These are phyloP conservation scores for Xyliphius kryptos DNA, from an alignment of 2,113 vertebrate species.

Conservation along the genomic window DNA sequence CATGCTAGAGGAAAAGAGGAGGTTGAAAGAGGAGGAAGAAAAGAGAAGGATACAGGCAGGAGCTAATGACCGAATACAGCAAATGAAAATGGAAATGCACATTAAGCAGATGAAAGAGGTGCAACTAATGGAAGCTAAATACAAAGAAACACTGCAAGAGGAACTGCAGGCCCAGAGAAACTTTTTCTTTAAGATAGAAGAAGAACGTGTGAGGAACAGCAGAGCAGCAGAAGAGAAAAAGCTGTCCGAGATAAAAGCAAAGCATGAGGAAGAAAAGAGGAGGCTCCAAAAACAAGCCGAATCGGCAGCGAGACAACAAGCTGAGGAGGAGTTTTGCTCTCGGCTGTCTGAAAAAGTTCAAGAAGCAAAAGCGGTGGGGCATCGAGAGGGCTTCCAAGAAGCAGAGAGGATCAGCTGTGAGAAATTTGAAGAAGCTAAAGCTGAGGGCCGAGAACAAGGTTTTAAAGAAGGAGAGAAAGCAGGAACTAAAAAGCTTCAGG, in stretches of 20 bases:
- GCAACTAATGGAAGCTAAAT: not conserved
- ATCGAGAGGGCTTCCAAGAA: not conserved
- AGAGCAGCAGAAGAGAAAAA: not conserved
- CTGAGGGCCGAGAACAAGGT: too few species aligned
- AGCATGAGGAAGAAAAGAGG: not conserved
- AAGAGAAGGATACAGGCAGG: not conserved
- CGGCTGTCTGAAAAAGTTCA: not conserved
- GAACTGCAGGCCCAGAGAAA: not conserved
- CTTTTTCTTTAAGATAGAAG: not conserved
- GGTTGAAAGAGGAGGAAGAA: not conserved
- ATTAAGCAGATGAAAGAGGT: not conserved
- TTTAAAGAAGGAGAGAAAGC: too few species aligned
- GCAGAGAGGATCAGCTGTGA: not conserved
- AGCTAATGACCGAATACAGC: not conserved
- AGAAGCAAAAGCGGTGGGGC: not conserved
- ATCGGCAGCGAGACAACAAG: not conserved
- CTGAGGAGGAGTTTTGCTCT: not conserved
- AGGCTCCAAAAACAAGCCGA: not conserved
- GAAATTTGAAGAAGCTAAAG: too few species aligned
- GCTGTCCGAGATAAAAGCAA: not conserved
- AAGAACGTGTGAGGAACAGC: not conserved
- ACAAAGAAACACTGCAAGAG: constrained; percentile 1
- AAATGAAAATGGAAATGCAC: not conserved
- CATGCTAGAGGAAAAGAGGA: not conserved
- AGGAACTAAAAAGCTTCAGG: too few species aligned